A percentile compares a stretch with the other conserved stretches of the same genome.
phyloP scores from a whole-genome alignment of 2,888 invertebrate genomes.

The Eugnorisma glareosa region DNA sequence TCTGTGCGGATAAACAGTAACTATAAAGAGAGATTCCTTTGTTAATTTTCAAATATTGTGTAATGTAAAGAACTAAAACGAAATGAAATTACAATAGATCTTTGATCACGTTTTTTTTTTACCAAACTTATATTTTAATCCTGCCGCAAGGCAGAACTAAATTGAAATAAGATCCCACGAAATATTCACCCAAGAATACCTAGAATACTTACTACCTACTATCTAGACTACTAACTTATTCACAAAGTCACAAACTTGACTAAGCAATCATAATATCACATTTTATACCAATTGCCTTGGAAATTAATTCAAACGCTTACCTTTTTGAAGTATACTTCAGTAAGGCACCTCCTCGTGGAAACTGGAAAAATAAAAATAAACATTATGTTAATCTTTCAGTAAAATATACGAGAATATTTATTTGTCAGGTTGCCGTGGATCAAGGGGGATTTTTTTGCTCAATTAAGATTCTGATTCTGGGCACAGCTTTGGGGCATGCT shows the following conservation, averaged over 20 bases:
- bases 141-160: conserved; percentile 9
- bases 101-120: not conserved
- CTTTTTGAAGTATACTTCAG: conserved; percentile 61
- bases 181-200: not conserved
- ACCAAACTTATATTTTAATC: not conserved
- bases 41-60: not conserved
- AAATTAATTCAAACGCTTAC: conserved; percentile 59
- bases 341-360: conserved; percentile 51
- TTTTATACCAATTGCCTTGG: conserved; percentile 34
- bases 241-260: not conserved
- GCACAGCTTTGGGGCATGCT: conserved; percentile 54
- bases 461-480: conserved; percentile 62
- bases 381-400: conserved; percentile 50
- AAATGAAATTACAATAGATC: not conserved
- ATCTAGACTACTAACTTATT: conserved; percentile 1
- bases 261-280: conserved; percentile 22
- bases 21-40: not conserved
- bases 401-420: conserved; percentile 54
- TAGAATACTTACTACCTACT: not conserved
- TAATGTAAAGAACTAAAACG: not conserved
- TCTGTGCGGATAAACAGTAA: too few species aligned
- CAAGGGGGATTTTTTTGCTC: conserved; percentile 59
- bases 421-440: conserved; percentile 51
- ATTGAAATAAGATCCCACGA: conserved; percentile 10
- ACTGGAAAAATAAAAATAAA: conserved; percentile 56